These are phyloP conservation scores for Caenorhabditis brenneri DNA, from an alignment of 1,140 invertebrate species.

Conservation along the genomic window DNA sequence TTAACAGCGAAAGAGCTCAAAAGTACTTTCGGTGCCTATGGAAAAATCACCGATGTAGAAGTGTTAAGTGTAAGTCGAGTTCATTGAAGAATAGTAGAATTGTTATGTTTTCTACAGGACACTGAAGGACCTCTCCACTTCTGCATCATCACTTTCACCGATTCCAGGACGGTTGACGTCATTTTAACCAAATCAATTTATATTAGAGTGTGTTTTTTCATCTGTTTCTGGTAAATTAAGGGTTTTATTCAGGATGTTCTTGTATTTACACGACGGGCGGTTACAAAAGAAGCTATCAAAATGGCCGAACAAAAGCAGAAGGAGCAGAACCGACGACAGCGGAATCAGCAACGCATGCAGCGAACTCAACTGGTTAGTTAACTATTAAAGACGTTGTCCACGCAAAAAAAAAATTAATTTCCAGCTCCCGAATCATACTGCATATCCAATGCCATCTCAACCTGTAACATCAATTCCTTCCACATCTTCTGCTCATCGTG, in stretches of 20 bases:
- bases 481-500: background rate
- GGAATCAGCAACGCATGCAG: no score
- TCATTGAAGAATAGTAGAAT: no score
- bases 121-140: background rate
- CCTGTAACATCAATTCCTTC: background rate
- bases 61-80: slow-evolving; percentile 14
- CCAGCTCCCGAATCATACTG: slow-evolving; percentile 7
- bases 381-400: background rate
- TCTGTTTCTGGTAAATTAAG: background rate
- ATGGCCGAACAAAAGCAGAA: background rate
- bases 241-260: background rate
- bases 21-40: background rate
- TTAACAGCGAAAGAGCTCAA: background rate
- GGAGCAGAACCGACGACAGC: background rate
- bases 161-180: background rate
- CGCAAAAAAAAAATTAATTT: background rate
- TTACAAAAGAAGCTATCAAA: background rate
- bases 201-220: background rate
- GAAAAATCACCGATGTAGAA: slow-evolving; percentile 14
- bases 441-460: background rate
- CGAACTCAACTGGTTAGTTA: background rate
- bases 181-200: slow-evolving; percentile 6
- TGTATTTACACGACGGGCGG: background rate
- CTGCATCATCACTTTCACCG: slow-evolving; percentile 4
- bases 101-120: background rate